Evolutionary conservation across 1,140 invertebrate genomes (phyloP), one percentile per base, ranked within the genome.

Genomic region (Drosophila busckii): DNA sequence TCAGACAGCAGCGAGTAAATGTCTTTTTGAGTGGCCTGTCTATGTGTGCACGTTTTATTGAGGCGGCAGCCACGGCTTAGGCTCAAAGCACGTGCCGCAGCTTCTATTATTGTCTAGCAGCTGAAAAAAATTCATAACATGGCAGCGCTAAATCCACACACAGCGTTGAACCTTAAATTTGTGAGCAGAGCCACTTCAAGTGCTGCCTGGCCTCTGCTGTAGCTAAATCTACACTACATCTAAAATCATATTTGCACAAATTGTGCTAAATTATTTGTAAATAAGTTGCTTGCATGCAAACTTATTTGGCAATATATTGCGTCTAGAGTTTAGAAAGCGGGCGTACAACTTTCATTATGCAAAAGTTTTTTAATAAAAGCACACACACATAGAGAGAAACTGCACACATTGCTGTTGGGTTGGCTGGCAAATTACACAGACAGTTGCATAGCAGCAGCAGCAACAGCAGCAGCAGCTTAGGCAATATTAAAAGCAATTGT

Each of bases 341-440:
- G 73, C 71, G 66, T 17, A 35, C 70, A 78, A 78, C 73, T 78
- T 78, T 83, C 69, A 83, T 82, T 83, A 76, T 70, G 76, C 65
- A 70, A 82, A 82, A 82, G 75, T 82, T 82, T 83, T 82, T 83
- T 82, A 82, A 82, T 83, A 82, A 82, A 83, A 67, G 62, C 44
- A 54, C 56, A 82, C 76, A 83, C 66, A 75, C 76, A 62, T 32
- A 62, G 48, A 59, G 61, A 61, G 41, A 45, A 49, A 41, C 15
- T 37, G 13, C 9, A 52, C 23, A 52, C 16, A 26, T n/a, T n/a
- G n/a, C n/a, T n/a, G n/a, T n/a, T n/a, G n/a, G n/a, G n/a, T n/a
- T n/a, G n/a, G n/a, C n/a, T n/a, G n/a, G n/a, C n/a, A n/a, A n/a
- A n/a, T n/a, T n/a, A n/a, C 54, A 42, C 28, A 19, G 26, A 23